Conservation (phyloP, 1,140 invertebrate species). For the Linepithema humile region DNA sequence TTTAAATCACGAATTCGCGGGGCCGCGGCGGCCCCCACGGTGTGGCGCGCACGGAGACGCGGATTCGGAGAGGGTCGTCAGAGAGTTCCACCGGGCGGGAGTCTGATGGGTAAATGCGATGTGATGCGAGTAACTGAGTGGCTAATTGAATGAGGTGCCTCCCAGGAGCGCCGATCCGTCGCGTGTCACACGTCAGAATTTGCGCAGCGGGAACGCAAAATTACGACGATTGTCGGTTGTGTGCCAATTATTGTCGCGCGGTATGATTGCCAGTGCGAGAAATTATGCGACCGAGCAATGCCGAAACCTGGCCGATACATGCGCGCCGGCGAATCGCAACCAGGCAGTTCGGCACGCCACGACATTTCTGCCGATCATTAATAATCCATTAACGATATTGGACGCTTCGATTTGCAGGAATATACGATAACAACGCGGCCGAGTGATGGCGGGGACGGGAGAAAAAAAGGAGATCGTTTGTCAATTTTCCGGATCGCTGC, state of each 20-base stretch:
- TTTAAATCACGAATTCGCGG: conserved; percentile 66
- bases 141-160: conserved; percentile 83
- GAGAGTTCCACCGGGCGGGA: conserved; percentile 57
- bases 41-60: conserved; percentile 17
- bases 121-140: conserved; percentile 83
- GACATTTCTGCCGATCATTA: conserved; percentile 64
- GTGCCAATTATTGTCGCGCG: conserved; percentile 68
- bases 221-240: conserved; percentile 70
- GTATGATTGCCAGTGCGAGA: conserved; percentile 66
- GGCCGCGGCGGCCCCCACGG: conserved; percentile 14
- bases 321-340: background rate
- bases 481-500: conserved; percentile 63
- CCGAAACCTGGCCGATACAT: conserved; percentile 28
- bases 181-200: conserved; percentile 81
- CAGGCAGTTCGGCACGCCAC: background rate
- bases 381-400: conserved; percentile 63
- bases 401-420: conserved; percentile 52
- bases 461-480: conserved; percentile 69
- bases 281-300: conserved; percentile 50
- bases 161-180: conserved; percentile 79
- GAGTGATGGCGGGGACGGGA: conserved; percentile 25
- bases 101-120: conserved; percentile 78
- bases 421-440: conserved; percentile 38
- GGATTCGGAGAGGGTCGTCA: conserved; percentile 56
- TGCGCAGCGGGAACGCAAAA: conserved; percentile 68